Evolutionary conservation across 2,888 invertebrate species (phyloP).

Genomic region (Phalera bucephala): DNA sequence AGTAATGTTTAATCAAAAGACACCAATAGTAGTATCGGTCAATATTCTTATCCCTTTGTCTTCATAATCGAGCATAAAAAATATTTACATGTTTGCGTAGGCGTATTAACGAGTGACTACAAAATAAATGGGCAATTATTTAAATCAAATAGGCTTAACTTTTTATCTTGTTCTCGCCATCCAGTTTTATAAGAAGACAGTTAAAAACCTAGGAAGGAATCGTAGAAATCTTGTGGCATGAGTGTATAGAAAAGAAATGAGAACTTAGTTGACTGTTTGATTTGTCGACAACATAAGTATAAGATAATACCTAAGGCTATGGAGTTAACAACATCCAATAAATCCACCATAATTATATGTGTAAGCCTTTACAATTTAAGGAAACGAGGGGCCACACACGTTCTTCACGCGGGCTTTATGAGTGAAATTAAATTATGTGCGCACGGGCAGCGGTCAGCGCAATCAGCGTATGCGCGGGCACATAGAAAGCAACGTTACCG

Average conservation of each 20-base stretch:
- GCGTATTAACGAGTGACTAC: constrained; percentile 18
- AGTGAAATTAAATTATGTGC: constrained; percentile 35
- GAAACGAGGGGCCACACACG: constrained; percentile 33
- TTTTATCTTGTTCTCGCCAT: background rate
- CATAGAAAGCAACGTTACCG: constrained; percentile 42
- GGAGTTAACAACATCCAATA: too few relatives aligned
- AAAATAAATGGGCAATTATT: constrained; percentile 21
- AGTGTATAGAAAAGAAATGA: background rate
- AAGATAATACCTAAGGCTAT: too few relatives aligned
- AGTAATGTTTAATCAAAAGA: too few relatives aligned
- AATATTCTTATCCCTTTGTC: background rate
- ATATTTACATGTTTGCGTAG: constrained; percentile 14
- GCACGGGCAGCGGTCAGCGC: constrained; percentile 6
- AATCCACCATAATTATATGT: constrained; percentile 26
- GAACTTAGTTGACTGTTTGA: too few relatives aligned
- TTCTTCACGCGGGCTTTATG: constrained; percentile 18
- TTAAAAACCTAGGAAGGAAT: background rate
- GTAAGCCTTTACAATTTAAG: constrained; percentile 16
- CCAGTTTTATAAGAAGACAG: background rate
- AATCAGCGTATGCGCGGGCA: constrained; percentile 2
- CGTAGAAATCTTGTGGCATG: constrained; percentile 7
- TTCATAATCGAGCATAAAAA: background rate
- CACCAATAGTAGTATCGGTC: too few relatives aligned
- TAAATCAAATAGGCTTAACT: constrained; percentile 18
- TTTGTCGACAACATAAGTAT: too few relatives aligned